Evolutionary conservation across 2,797 vertebrate species (phyloP).

Genomic region (Cetoscarus ocellatus): DNA sequence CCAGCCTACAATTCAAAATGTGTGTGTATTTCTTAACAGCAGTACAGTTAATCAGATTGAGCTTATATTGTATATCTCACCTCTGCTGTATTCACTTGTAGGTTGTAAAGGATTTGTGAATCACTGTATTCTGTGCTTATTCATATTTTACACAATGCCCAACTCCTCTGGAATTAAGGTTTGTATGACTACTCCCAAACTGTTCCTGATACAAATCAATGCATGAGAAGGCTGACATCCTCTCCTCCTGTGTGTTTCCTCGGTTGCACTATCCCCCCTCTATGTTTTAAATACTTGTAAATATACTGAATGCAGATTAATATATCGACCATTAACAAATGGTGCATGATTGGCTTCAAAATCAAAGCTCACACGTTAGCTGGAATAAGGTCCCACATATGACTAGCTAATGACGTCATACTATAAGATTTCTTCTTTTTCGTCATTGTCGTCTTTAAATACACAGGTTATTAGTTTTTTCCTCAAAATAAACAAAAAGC

Average conservation of each 20-base stretch:
- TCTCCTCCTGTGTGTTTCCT: conserved; percentile 44
- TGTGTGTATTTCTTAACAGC: no score
- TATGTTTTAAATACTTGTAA: conserved; percentile 74
- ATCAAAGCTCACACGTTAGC: conserved; percentile 77
- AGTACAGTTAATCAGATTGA: no score
- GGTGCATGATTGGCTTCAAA: conserved; percentile 76
- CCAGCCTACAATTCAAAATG: no score
- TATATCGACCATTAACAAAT: conserved; percentile 78
- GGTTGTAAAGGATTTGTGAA: no score
- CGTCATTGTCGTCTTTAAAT: conserved; percentile 70
- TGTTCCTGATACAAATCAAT: conserved; percentile 52
- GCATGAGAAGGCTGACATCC: conserved; percentile 49
- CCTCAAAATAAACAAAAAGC: conserved; percentile 60
- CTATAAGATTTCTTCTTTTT: conserved; percentile 52
- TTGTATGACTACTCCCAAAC: conserved; percentile 44
- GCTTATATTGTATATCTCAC: no score
- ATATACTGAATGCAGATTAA: conserved; percentile 78
- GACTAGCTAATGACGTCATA: conserved; percentile 74
- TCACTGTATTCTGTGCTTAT: no score
- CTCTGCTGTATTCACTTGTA: no score
- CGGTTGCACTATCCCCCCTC: conserved; percentile 41
- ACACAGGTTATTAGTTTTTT: conserved; percentile 68
- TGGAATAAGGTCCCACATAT: conserved; percentile 74
- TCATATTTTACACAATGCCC: no score
- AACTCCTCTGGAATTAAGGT: no score